phyloP scores from a whole-genome alignment of 2,113 vertebrate genomes.

The Crotalus viridis region DNA sequence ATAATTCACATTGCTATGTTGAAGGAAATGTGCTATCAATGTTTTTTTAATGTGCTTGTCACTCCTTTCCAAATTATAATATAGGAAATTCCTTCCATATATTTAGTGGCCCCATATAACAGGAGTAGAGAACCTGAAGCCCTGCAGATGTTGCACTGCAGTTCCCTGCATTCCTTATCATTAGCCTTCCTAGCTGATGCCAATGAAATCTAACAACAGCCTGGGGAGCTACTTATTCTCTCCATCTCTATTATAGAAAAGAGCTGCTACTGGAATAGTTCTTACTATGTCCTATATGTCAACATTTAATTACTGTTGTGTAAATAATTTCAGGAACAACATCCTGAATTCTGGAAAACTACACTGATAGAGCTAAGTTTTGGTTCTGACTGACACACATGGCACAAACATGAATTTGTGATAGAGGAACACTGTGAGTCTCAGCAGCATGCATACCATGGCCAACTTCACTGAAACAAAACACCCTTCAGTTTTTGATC shows the following conservation, averaged over 20 bases:
- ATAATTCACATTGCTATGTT: background rate
- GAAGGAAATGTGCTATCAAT: background rate
- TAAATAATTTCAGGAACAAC: background rate
- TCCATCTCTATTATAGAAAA: background rate
- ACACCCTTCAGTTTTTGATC: background rate
- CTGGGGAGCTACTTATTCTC: background rate
- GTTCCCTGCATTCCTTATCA: no score
- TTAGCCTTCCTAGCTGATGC: background rate
- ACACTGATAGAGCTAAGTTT: fast-evolving
- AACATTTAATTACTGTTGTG: background rate
- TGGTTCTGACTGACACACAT: background rate
- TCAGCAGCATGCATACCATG: background rate
- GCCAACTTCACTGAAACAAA: slow-evolving; percentile 10
- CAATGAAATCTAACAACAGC: background rate
- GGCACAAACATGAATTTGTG: background rate
- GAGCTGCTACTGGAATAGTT: background rate
- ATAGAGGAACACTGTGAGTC: background rate
- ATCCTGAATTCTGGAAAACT: background rate
- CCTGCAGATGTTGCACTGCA: background rate
- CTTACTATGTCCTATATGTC: slow-evolving; percentile 1
- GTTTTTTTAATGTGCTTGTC: slow-evolving; percentile 8
- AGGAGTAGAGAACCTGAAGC: background rate
- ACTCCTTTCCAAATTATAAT: background rate
- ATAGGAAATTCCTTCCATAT: background rate
- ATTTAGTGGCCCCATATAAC: background rate